Base-by-base conservation (phyloP, 1,140 invertebrate species). In the Battus philenor region DNA sequence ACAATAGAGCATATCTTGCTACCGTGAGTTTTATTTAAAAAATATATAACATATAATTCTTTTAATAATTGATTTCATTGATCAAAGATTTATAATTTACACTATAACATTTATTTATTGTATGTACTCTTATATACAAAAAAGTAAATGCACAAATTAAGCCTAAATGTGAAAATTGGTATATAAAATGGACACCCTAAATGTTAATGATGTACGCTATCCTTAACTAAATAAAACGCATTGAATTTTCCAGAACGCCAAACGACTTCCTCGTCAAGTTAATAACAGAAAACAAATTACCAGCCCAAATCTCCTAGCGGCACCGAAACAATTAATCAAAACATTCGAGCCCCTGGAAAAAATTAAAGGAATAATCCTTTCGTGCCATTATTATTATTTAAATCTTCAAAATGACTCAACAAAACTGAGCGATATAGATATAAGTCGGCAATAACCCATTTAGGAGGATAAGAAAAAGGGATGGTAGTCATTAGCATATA, bases 401-500 rank as follows among this genome's bases (percentile, higher is more conserved):
- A 83, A 81, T 85, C 74, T 75, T 68, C 55, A 56, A 66, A 76
- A 75, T 61, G 62, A 67, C 50, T 69, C 63, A 54, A 65, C 66
- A 65, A 64, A 68, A 77, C 62, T 79, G 68, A 43, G 44, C 59
- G 47, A 74, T 75, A 74, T 68, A 85, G 70, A 80, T 85, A 82
- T 78, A 82, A 82, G 65, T 65, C 74, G 66, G 74, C 66, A 68
- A 78, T 82, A 81, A 80, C 73, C 81, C 78, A 83, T 85, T 85
- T 73, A 62, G 71, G 46, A 71, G 84, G 84, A 84, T 86, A 87
- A 86, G 86, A 87, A 87, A 86, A 86, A 87, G 86, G 84, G 83
- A 86, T 82, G 77, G 70, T 68, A 75, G 80, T 86, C 86, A 82
- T 87, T 87, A 87, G 82, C 82, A 86, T 86, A 87, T 87, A 87